Conservation (phyloP, 2,797 vertebrate genomes). For the Neostethus bicornis region DNA sequence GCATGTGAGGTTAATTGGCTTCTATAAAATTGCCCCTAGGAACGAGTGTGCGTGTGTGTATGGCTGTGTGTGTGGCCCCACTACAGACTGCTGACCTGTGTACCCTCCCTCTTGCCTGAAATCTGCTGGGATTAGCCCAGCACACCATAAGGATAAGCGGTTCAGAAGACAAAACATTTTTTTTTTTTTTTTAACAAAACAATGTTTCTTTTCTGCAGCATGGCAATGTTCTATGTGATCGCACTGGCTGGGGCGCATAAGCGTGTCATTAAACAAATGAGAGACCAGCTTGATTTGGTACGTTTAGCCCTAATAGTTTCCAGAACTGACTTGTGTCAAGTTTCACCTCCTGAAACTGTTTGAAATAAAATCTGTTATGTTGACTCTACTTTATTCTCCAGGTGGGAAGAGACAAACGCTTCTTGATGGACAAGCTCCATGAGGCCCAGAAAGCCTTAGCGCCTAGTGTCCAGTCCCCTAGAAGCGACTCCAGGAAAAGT, state of each 20-base stretch:
- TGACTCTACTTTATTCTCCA: conserved; percentile 48
- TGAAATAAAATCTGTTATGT: not conserved
- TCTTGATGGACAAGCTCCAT: conserved; percentile 86
- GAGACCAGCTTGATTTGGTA: conserved; percentile 91
- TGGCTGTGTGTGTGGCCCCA: too few species aligned
- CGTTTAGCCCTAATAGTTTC: conserved; percentile 39
- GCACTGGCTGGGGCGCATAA: conserved; percentile 93
- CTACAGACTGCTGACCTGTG: too few species aligned
- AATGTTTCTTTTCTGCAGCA: conserved; percentile 74
- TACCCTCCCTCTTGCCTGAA: too few species aligned
- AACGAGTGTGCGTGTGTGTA: too few species aligned
- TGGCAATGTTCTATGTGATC: conserved; percentile 93
- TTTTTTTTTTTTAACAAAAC: not conserved
- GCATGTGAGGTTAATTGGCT: too few species aligned
- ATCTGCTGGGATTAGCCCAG: too few species aligned
- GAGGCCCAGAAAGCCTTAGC: conserved; percentile 77
- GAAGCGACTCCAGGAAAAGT: conserved; percentile 44
- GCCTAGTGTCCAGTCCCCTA: conserved; percentile 13
- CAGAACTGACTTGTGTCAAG: not conserved
- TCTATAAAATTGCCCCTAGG: too few species aligned
- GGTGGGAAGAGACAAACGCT: conserved; percentile 89
- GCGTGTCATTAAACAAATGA: conserved; percentile 86
- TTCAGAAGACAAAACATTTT: too few species aligned
- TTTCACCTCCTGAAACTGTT: not conserved
- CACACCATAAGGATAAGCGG: too few species aligned